Evolutionary conservation across 2,113 vertebrate species (phyloP).

Genomic region (Thunnus thynnus): DNA sequence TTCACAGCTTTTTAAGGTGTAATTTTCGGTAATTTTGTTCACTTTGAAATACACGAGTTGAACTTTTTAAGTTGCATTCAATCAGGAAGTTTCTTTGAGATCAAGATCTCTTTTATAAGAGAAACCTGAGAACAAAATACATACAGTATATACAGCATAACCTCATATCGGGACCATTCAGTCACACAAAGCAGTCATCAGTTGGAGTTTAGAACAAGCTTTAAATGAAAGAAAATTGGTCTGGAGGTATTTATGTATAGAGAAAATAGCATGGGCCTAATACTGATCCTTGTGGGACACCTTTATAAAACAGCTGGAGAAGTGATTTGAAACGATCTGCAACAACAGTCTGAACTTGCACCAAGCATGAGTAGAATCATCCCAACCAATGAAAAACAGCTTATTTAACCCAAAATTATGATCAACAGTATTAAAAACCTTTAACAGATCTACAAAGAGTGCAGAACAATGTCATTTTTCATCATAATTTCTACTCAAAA

Average conservation of each 20-base stretch:
- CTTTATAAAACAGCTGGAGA: neutral
- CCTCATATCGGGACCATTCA: too few relatives aligned
- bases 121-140: too few relatives aligned
- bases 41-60: too few relatives aligned
- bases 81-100: too few relatives aligned
- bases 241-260: neutral
- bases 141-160: too few relatives aligned
- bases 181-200: too few relatives aligned
- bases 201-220: neutral
- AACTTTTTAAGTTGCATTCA: too few relatives aligned
- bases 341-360: neutral
- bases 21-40: too few relatives aligned
- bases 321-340: neutral
- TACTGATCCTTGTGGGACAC: neutral
- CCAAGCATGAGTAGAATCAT: neutral
- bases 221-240: neutral
- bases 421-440: neutral
- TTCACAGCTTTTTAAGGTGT: too few relatives aligned
- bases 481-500: slow-evolving; percentile 2
- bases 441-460: neutral
- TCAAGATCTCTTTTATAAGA: too few relatives aligned
- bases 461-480: neutral
- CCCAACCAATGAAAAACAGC: slow-evolving; percentile 13
- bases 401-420: neutral
- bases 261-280: neutral